These are phyloP conservation scores for Rhinichthys osculus DNA, from an alignment of 2,797 vertebrate species.

Conservation along the genomic window DNA sequence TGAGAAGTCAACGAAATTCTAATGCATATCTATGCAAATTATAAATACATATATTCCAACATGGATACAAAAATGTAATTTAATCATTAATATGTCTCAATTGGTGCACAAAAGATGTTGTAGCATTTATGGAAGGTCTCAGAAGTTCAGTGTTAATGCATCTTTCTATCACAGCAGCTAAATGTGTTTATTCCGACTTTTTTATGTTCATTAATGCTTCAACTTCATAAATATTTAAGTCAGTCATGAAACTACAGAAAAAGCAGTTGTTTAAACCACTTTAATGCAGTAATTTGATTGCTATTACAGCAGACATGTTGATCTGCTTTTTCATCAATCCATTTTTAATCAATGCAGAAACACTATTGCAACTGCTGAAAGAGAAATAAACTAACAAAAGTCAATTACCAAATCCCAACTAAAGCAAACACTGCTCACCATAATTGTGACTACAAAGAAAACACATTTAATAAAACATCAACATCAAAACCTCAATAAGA, in stretches of 20 bases:
- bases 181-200: neutral
- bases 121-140: neutral
- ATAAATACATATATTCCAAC: too few species aligned
- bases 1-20: too few species aligned
- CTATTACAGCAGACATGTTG: too few species aligned
- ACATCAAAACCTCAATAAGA: neutral
- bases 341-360: neutral
- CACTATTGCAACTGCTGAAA: neutral
- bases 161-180: neutral
- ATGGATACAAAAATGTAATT: too few species aligned
- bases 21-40: too few species aligned
- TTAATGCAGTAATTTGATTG: too few species aligned
- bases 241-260: too few species aligned
- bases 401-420: neutral
- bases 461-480: neutral
- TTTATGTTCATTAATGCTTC: neutral
- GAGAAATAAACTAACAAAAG: neutral
- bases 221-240: neutral
- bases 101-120: neutral
- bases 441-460: neutral
- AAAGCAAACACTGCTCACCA: too few species aligned
- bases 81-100: too few species aligned
- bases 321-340: too few species aligned
- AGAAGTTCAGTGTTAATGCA: too few species aligned
- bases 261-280: neutral